Conservation (phyloP, 64 coral and sea anemone species). For the Stylophora pistillata region DNA sequence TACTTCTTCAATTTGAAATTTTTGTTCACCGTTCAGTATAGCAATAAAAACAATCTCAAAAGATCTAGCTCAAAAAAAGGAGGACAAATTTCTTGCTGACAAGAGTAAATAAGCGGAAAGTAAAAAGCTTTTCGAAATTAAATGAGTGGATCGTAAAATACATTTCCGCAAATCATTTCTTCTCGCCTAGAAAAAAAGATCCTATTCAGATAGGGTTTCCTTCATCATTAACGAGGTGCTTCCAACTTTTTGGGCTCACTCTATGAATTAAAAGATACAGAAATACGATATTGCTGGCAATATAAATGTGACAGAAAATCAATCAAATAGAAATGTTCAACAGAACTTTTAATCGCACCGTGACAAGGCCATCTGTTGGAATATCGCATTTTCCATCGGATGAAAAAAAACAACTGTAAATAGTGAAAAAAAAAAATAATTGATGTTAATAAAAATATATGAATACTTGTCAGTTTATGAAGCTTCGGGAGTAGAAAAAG, state of each 20-base stretch:
- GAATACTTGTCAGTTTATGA: slow-evolving; percentile 7
- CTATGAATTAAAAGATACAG: neutral
- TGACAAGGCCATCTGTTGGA: neutral
- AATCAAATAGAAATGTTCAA: neutral
- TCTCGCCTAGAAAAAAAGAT: neutral
- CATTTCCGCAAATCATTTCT: neutral
- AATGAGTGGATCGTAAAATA: neutral
- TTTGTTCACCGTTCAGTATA: neutral
- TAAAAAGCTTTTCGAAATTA: neutral
- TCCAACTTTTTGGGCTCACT: neutral
- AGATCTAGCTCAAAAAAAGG: neutral
- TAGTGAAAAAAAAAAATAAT: neutral
- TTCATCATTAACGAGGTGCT: neutral
- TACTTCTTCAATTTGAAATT: neutral
- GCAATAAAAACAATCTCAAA: neutral
- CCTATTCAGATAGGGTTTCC: neutral
- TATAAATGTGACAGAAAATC: neutral
- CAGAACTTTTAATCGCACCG: neutral
- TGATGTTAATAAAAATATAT: slow-evolving; percentile 7
- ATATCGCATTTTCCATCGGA: neutral
- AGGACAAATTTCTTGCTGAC: neutral
- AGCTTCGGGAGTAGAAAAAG: neutral
- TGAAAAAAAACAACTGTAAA: neutral
- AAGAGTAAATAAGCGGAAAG: neutral
- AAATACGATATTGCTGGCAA: neutral